Evolutionary conservation across 2,797 vertebrate genomes (phyloP).

Genomic region (Lepilemur septentrionalis): DNA sequence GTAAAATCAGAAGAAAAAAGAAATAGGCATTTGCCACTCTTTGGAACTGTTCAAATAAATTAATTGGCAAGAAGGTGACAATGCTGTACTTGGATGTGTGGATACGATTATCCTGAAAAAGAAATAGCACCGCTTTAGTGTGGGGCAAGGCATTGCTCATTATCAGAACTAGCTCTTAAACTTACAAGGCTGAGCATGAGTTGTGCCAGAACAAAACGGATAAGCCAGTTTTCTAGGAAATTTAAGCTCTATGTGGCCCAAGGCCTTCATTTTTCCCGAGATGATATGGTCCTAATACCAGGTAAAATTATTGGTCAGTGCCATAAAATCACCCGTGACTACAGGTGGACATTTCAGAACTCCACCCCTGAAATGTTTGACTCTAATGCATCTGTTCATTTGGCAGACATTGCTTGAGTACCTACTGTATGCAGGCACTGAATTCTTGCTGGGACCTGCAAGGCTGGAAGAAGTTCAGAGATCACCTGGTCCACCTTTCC

Average conservation of each 20-base stretch:
- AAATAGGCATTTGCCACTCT: slow-evolving; percentile 91
- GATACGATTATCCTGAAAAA: slow-evolving; percentile 90
- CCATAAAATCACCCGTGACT: background rate
- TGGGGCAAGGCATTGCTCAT: background rate
- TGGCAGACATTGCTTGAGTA: background rate
- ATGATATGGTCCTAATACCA: background rate
- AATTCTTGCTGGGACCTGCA: background rate
- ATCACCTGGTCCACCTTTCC: background rate
- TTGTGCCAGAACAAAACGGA: background rate
- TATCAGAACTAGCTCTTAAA: slow-evolving; percentile 17
- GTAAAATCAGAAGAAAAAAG: slow-evolving; percentile 87
- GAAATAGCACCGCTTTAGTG: slow-evolving; percentile 40
- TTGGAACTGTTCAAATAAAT: slow-evolving; percentile 94
- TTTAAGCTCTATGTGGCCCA: background rate
- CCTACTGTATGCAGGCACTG: background rate
- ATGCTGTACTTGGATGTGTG: slow-evolving; percentile 92
- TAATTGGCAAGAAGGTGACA: slow-evolving; percentile 92
- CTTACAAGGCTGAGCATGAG: background rate
- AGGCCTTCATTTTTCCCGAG: background rate
- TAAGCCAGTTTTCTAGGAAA: background rate
- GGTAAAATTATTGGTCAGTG: background rate
- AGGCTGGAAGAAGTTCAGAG: background rate
- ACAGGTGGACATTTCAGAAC: background rate
- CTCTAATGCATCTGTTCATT: background rate
- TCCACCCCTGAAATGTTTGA: background rate